Conservation (phyloP, 2,113 vertebrate genomes). For the Heptranchias perlo region DNA sequence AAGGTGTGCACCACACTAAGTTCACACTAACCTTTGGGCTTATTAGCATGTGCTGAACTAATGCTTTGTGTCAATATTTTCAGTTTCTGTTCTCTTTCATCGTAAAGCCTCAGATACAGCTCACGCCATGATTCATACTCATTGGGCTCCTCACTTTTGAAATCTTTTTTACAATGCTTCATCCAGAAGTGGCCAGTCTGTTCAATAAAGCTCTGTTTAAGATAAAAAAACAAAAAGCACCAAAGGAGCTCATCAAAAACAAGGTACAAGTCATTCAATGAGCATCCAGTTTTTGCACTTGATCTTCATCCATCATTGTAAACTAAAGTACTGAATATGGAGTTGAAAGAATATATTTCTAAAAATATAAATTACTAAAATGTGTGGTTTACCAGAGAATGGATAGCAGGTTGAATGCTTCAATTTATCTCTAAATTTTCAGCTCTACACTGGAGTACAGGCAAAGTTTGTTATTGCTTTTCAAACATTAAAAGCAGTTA, state of each 20-base stretch:
- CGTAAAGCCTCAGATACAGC: conserved; percentile 69
- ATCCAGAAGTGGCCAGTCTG: conserved; percentile 73
- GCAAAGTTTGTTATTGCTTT: not conserved
- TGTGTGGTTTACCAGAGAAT: not conserved
- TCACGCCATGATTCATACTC: conserved; percentile 80
- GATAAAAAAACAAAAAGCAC: not conserved
- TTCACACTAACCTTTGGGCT: conserved; percentile 65
- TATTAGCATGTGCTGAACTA: conserved; percentile 67
- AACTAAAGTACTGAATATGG: not conserved
- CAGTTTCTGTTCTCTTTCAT: conserved; percentile 72
- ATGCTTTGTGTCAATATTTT: conserved; percentile 71
- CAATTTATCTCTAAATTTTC: not conserved
- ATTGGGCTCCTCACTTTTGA: conserved; percentile 59
- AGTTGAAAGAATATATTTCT: not conserved
- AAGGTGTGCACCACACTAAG: not conserved
- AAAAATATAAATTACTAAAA: not conserved
- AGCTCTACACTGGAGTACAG: not conserved
- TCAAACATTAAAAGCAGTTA: not conserved
- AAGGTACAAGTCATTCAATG: not conserved
- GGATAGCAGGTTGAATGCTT: not conserved
- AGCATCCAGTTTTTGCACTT: not conserved
- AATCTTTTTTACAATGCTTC: conserved; percentile 72
- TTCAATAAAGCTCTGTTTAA: conserved; percentile 60
- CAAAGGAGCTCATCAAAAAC: not conserved
- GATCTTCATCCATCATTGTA: not conserved